A percentile compares a stretch with the other conserved stretches of the same genome.
These are phyloP conservation scores for Melanotaenia trifasciata DNA, from an alignment of 2,797 vertebrate genomes.

Conservation along the genomic window DNA sequence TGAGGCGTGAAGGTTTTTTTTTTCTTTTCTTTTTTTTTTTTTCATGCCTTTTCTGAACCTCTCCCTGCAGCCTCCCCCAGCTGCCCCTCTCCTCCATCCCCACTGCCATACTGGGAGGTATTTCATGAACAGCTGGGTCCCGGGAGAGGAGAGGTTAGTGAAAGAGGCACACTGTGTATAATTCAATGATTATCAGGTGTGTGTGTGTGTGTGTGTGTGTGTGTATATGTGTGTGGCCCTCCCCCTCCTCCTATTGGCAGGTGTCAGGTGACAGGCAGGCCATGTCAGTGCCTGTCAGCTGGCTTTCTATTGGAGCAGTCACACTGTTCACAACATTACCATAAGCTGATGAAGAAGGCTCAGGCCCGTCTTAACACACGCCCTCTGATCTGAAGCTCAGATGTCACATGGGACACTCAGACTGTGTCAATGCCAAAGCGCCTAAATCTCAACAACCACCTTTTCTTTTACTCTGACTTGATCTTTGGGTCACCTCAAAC, in stretches of 20 bases:
- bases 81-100: conserved; percentile 71
- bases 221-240: conserved; percentile 54
- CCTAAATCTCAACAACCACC: conserved; percentile 28
- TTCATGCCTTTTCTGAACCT: conserved; percentile 33
- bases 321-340: conserved; percentile 79
- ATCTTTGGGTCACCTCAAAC: not conserved
- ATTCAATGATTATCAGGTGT: conserved; percentile 87
- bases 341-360: conserved; percentile 79
- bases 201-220: conserved; percentile 12
- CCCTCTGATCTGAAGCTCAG: conserved; percentile 58
- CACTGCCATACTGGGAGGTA: conserved; percentile 84
- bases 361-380: conserved; percentile 49
- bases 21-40: conserved; percentile 55
- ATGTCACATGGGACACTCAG: conserved; percentile 51
- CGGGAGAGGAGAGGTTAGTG: conserved; percentile 85
- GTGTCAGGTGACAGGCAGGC: conserved; percentile 86
- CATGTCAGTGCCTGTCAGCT: conserved; percentile 84
- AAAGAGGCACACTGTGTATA: conserved; percentile 86
- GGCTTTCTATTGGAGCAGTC: conserved; percentile 80
- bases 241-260: conserved; percentile 77
- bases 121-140: conserved; percentile 96
- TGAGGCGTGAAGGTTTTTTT: conserved; percentile 88
- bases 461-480: conserved; percentile 13
- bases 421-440: conserved; percentile 42
- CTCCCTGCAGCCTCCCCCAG: conserved; percentile 60